phyloP scores from a whole-genome alignment of 2,113 vertebrate genomes.

The Plecotus auritus region DNA sequence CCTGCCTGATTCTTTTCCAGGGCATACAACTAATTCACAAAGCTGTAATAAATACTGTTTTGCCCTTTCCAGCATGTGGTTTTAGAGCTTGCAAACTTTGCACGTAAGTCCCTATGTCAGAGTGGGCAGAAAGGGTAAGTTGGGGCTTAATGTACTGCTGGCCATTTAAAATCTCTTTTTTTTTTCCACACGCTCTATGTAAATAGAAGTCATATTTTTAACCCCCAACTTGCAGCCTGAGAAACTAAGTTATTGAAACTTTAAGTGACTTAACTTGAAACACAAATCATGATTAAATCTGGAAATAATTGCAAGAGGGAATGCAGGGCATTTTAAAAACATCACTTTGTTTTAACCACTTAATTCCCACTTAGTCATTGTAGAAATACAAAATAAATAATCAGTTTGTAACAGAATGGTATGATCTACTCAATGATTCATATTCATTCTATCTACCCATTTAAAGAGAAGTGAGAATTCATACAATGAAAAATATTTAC shows the following conservation, averaged over 20 bases:
- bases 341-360: constrained; percentile 48
- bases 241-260: constrained; percentile 57
- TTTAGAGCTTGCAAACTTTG: neutral
- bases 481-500: constrained; percentile 25
- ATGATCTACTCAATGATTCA: neutral
- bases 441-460: neutral
- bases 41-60: neutral
- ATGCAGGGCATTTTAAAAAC: constrained; percentile 36
- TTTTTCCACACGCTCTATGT: neutral
- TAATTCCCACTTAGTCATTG: constrained; percentile 25
- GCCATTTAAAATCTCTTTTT: constrained; percentile 14
- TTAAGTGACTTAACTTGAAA: constrained; percentile 45
- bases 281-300: constrained; percentile 62
- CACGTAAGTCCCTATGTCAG: neutral
- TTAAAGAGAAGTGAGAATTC: constrained; percentile 21
- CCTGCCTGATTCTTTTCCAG: neutral
- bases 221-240: neutral
- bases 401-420: constrained; percentile 9
- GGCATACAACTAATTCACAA: neutral
- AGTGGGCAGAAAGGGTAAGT: constrained; percentile 2
- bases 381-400: constrained; percentile 35
- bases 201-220: constrained; percentile 57
- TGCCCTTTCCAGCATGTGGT: neutral
- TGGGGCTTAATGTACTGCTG: neutral
- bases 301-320: constrained; percentile 54